Base-by-base conservation (phyloP, 2,888 invertebrate species). In the Drosophila pegasa region DNA sequence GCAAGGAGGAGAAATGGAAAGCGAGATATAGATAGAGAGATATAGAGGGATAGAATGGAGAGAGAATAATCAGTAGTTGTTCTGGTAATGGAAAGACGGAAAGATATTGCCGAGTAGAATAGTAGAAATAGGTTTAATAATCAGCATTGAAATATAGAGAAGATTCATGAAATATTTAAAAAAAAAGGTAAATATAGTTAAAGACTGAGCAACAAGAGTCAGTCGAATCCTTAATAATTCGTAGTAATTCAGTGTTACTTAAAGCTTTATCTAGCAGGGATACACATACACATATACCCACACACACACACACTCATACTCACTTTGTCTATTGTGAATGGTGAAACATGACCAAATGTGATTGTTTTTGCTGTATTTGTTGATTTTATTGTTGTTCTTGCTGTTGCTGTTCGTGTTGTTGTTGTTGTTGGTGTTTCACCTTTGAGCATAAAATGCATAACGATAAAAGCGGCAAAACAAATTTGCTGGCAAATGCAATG, bases 401-500 rank as follows among this genome's bases (percentile, higher is more conserved):
- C 29, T 59, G 37, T 3, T 67, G 57, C 70, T 79, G 43, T 25
- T 38, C 18, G 4, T 50, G 37, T 27, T 64, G 25, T 47, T 18
- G 35, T 7, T 58, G 25, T 7, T 57, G 8, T 31, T 64, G 45
- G 12, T 69, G 57, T 74, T 80, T 69, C 72, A 83, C 87, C 87
- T 83, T 83, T 83, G 71, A 56, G 68, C 76, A 75, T 75, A 61
- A 80, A 80, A 77, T 65, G 71, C 80, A 77, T 60, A 76, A 56
- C 67, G 62, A 64, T 74, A 63, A 70, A 70, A 65, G 71, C 71
- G 48, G 66, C 40, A 67, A 67, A 74, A 82, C 73, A 83, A 80
- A 79, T 83, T 80, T 68, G 72, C 65, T 62, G 71, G 87, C 77
- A 71, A 83, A 75, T 74, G 66, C 69, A 86, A 75, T 83, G 81